Base-by-base conservation (phyloP, 2,797 vertebrate species). In the Natrix natrix region DNA sequence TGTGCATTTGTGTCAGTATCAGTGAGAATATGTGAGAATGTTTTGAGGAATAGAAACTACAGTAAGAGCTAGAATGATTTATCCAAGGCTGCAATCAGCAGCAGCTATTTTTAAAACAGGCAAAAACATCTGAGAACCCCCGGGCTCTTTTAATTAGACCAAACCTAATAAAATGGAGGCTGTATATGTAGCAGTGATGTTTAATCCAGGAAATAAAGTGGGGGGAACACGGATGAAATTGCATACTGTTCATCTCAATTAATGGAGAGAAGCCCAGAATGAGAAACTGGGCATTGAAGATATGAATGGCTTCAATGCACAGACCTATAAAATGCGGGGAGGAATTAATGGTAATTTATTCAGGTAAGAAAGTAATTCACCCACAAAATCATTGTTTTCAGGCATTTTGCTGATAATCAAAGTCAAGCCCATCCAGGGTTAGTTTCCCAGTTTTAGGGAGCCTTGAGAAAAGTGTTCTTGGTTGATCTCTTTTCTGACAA, bases 151-250 rank as follows among this genome's bases (percentile, higher is more conserved):
- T 91, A 87, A 86, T 69, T 87, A 93, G 61, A 88, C 89, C 89
- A 56, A 66, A 89, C 92, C 78, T 88, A 93, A 93, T 93, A 87
- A 93, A 93, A 93, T 55, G 8, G 89, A 61, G 86, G 83, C 13
- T 87, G 52, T 69, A 43, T 55, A 87, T 87, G 86, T 93, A 93
- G 90, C 83, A 87, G 83, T 17, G 43, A 91, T 90, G 54, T 90
- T 91, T 63, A 74, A 63, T 74, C 55, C 89, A 93, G 66, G 91
- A 22, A 87, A 43, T 32, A 14, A 93, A 54, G 48, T 5, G 48
- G 48, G 2, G 5, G 17, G 83, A n/a, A 54, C 20, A 78, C 24
- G 61, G 87, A 60, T 54, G 55, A 56, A 37, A 60, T 78, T 57
- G 48, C 37, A 59, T 74, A 37, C 12, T 17, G 10, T 54, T 69